Evolutionary conservation across 1,140 invertebrate species (phyloP).

Genomic region (Solenopsis invicta): DNA sequence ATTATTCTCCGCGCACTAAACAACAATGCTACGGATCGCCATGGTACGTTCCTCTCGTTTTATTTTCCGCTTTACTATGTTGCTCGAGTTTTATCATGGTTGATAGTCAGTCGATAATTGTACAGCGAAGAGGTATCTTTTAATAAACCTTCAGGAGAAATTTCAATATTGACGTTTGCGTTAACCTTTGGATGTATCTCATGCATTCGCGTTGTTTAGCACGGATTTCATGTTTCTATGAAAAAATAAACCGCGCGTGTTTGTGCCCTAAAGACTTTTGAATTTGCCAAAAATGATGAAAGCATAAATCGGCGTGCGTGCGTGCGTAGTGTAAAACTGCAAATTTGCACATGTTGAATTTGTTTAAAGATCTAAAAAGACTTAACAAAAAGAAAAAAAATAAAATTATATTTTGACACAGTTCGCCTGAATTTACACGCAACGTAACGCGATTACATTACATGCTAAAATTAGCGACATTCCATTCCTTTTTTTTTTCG

Average conservation of each 20-base stretch:
- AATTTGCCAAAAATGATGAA: background rate
- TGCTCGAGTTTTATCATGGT: conserved; percentile 48
- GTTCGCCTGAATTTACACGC: conserved; percentile 17
- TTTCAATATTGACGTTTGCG: conserved; percentile 41
- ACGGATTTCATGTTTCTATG: background rate
- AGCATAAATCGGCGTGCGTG: background rate
- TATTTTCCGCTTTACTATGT: conserved; percentile 49
- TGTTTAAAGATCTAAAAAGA: background rate
- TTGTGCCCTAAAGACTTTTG: background rate
- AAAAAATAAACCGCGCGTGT: background rate
- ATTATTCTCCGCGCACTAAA: conserved; percentile 53
- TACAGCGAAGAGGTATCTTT: conserved; percentile 32
- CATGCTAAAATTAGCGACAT: conserved; percentile 72
- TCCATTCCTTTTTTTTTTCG: conserved; percentile 53
- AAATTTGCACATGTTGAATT: background rate
- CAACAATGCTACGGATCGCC: conserved; percentile 52
- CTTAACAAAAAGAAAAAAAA: background rate
- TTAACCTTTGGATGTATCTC: background rate
- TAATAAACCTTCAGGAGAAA: conserved; percentile 33
- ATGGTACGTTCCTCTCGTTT: conserved; percentile 36
- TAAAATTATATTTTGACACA: background rate
- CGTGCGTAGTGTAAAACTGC: background rate
- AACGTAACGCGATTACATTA: conserved; percentile 57
- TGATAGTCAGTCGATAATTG: conserved; percentile 48
- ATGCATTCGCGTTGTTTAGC: background rate